These are phyloP conservation scores for Ctenicera cuprea DNA, from an alignment of 2,888 invertebrate genomes.

Conservation along the genomic window DNA sequence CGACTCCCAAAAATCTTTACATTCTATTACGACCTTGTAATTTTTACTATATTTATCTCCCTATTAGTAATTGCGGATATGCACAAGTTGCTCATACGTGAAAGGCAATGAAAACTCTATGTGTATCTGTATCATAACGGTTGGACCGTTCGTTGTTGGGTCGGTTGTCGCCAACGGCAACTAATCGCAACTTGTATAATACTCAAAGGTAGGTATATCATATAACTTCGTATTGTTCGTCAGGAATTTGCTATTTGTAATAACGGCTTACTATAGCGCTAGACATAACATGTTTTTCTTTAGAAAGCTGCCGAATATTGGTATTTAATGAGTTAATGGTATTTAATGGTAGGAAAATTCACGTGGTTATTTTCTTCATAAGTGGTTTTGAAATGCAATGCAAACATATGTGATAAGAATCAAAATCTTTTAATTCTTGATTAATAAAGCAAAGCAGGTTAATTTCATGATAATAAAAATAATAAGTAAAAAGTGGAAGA, in stretches of 20 bases:
- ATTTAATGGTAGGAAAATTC: neutral
- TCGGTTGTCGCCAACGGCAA: constrained; percentile 18
- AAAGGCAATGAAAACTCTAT: constrained; percentile 18
- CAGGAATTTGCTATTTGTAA: neutral
- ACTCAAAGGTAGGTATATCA: constrained; percentile 24
- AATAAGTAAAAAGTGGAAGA: too few relatives aligned
- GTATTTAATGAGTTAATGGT: neutral
- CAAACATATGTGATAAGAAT: too few relatives aligned
- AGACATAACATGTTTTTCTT: constrained; percentile 20
- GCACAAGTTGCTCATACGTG: neutral
- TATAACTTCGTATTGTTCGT: constrained; percentile 15
- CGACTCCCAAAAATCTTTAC: too few relatives aligned
- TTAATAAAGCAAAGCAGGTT: too few relatives aligned
- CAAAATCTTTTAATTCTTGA: too few relatives aligned
- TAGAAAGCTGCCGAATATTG: constrained; percentile 25
- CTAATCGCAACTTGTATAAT: constrained; percentile 8
- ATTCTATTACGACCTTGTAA: constrained; percentile 1
- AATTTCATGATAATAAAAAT: too few relatives aligned
- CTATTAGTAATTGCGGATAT: constrained; percentile 8
- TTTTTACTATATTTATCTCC: neutral
- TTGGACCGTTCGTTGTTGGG: neutral
- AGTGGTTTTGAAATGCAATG: too few relatives aligned
- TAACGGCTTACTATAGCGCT: constrained; percentile 5
- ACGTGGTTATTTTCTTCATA: too few relatives aligned
- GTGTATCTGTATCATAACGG: constrained; percentile 36